Percentiles rank a stretch among this genome's conserved stretches.
Conservation (phyloP, 2,797 vertebrate species). For the Geotrypetes seraphini region DNA sequence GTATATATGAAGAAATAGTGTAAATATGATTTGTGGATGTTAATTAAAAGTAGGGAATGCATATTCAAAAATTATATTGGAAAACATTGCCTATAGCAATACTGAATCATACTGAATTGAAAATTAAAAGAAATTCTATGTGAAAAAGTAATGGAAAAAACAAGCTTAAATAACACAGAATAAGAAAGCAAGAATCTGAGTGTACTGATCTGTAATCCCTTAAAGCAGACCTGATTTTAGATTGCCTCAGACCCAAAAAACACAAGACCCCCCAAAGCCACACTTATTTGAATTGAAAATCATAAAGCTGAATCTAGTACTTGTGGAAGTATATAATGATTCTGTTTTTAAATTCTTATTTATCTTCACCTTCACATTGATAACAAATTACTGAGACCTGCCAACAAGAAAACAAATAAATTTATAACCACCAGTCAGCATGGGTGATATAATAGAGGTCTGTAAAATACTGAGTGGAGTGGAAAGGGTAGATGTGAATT, state of each 20-base stretch:
- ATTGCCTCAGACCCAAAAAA: neutral
- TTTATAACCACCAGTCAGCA: too few relatives aligned
- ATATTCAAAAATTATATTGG: too few relatives aligned
- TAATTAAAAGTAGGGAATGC: too few relatives aligned
- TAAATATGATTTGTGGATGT: too few relatives aligned
- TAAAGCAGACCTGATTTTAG: neutral
- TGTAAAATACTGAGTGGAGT: too few relatives aligned
- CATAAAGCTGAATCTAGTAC: neutral
- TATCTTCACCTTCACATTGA: neutral
- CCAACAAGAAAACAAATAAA: neutral
- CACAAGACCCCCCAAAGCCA: neutral
- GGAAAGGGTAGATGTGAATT: too few relatives aligned
- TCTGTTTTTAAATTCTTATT: too few relatives aligned
- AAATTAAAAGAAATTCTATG: too few relatives aligned
- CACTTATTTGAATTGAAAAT: neutral
- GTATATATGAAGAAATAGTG: too few relatives aligned
- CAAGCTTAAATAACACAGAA: neutral
- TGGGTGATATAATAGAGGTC: too few relatives aligned
- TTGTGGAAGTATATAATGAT: neutral
- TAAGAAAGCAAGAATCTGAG: neutral
- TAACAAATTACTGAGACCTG: neutral
- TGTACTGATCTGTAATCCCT: neutral
- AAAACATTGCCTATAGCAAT: too few relatives aligned
- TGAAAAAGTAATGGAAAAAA: neutral
- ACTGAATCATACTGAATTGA: too few relatives aligned